phyloP scores from a whole-genome alignment of 2,888 invertebrate genomes.

The Trachelus troglodyta region DNA sequence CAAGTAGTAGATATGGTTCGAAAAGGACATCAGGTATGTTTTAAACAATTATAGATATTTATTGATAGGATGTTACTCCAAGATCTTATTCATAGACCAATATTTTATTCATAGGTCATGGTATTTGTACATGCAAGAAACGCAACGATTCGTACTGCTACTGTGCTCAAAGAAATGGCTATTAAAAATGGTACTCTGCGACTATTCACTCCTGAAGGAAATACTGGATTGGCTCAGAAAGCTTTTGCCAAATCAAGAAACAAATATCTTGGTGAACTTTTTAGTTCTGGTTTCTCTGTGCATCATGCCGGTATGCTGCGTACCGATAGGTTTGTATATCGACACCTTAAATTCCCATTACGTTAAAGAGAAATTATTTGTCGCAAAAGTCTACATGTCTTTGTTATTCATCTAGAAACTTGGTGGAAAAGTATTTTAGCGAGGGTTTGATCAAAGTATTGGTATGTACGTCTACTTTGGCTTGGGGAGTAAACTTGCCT shows the following conservation, averaged over 20 bases:
- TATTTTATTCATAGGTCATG: constrained; percentile 74
- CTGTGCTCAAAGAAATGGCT: constrained; percentile 84
- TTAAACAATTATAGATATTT: not conserved
- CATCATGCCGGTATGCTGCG: constrained; percentile 98
- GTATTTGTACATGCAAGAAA: constrained; percentile 99
- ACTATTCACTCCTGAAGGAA: constrained; percentile 75
- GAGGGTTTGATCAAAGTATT: constrained; percentile 90
- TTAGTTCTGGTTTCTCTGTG: constrained; percentile 88
- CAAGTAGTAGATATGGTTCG: constrained; percentile 88
- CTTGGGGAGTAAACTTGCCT: constrained; percentile 99
- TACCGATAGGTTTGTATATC: constrained; percentile 75
- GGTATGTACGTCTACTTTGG: constrained; percentile 96
- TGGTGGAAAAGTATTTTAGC: constrained; percentile 91
- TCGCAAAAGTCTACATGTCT: constrained; percentile 1
- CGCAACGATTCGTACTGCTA: constrained; percentile 92
- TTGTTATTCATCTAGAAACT: constrained; percentile 67
- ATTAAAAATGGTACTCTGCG: constrained; percentile 78
- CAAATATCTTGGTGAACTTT: constrained; percentile 84
- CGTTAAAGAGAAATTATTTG: not conserved
- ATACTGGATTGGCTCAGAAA: constrained; percentile 77
- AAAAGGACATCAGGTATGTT: constrained; percentile 85
- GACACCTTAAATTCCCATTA: not conserved
- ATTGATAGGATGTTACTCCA: not conserved
- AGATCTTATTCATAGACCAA: constrained; percentile 1
- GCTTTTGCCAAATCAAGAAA: constrained; percentile 80